Conservation (phyloP, 1,140 invertebrate species). For the Hirudo medicinalis region DNA sequence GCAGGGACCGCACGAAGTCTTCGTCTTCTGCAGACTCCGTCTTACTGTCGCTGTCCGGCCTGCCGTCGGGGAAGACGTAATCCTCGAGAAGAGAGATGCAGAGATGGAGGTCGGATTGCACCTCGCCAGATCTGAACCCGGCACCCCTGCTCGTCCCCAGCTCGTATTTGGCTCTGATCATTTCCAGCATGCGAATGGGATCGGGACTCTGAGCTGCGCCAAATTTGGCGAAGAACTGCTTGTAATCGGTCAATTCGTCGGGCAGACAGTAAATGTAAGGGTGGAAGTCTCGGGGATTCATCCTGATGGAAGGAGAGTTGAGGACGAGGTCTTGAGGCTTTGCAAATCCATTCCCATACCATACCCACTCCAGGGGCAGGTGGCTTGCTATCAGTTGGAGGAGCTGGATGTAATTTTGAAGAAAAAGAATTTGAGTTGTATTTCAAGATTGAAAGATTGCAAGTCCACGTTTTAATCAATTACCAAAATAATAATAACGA, state of each 20-base stretch:
- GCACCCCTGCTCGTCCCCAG: background rate
- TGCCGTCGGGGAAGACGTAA: background rate
- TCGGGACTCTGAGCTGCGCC: background rate
- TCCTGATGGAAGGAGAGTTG: background rate
- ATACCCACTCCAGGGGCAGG: constrained; percentile 14
- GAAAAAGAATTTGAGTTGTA: too few relatives aligned
- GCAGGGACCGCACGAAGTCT: too few relatives aligned
- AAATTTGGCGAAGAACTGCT: constrained; percentile 14
- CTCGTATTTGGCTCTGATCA: constrained; percentile 18
- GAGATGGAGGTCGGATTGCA: background rate
- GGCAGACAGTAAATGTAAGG: constrained; percentile 19
- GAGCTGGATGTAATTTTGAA: background rate
- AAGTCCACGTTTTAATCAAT: too few relatives aligned
- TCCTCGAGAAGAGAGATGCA: background rate
- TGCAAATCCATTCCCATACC: constrained; percentile 22
- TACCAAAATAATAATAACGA: too few relatives aligned
- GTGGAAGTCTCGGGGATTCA: constrained; percentile 9
- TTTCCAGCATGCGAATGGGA: constrained; percentile 11
- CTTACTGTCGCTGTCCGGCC: too few relatives aligned
- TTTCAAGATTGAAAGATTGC: too few relatives aligned
- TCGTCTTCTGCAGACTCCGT: too few relatives aligned
- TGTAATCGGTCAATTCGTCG: background rate
- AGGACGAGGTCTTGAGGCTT: background rate
- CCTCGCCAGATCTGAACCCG: background rate
- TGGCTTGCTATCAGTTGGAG: background rate